Percentiles rank a stretch among this genome's conserved stretches.
Conservation (phyloP, 2,888 invertebrate genomes). For the Eristalis tenax region DNA sequence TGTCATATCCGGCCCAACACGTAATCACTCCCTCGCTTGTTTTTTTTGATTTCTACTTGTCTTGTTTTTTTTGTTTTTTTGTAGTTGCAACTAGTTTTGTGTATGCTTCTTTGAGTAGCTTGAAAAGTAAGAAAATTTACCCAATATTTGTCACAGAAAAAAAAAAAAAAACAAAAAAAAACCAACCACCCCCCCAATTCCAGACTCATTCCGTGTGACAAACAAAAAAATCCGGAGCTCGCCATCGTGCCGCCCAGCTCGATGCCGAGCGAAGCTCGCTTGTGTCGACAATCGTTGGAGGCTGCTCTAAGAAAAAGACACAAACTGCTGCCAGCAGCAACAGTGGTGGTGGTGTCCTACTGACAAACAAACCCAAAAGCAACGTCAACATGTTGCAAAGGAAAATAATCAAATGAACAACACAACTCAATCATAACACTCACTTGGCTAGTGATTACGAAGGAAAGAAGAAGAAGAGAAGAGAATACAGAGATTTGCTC, state of each 20-base stretch:
- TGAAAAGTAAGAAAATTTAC: conserved; percentile 7
- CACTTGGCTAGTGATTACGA: neutral
- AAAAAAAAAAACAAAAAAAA: no score
- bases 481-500: neutral
- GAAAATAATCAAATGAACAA: neutral
- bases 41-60: neutral
- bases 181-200: neutral
- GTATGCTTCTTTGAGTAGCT: neutral
- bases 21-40: neutral
- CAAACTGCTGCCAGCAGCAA: no score
- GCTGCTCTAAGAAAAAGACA: neutral
- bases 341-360: neutral
- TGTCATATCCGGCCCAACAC: no score
- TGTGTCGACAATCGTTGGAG: neutral
- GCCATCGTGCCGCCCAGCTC: no score
- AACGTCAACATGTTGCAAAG: conserved; percentile 50
- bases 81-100: neutral
- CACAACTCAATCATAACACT: neutral
- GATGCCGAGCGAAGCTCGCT: no score
- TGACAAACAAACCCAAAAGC: neutral
- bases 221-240: no score
- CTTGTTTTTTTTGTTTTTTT: neutral
- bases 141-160: neutral
- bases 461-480: neutral
- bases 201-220: conserved; percentile 27